Evolutionary conservation across 2,888 invertebrate species (phyloP).

Genomic region (Microdon myrmicae): DNA sequence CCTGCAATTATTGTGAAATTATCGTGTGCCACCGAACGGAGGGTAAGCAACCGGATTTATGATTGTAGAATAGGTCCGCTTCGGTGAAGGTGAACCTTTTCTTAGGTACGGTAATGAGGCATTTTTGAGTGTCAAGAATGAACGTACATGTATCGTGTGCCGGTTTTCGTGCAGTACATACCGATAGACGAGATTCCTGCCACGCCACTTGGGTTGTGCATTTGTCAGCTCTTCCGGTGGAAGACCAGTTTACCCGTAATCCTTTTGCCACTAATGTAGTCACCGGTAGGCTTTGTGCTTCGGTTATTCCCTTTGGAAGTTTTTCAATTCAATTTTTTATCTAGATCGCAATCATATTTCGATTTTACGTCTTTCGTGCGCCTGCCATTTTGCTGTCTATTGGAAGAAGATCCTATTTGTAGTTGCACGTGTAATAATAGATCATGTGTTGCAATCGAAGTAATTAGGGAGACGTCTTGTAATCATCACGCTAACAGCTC

Average conservation of each 20-base stretch:
- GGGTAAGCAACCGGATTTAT: constrained; percentile 34
- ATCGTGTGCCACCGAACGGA: constrained; percentile 5
- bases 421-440: constrained; percentile 24
- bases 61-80: constrained; percentile 8
- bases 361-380: not conserved
- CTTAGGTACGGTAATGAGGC: constrained; percentile 9
- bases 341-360: constrained; percentile 4
- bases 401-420: constrained; percentile 29
- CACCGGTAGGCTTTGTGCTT: too few relatives aligned
- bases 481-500: too few relatives aligned
- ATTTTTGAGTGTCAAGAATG: not conserved
- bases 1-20: constrained; percentile 45
- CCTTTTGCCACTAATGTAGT: not conserved
- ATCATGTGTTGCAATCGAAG: constrained; percentile 32
- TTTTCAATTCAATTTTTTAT: constrained; percentile 5
- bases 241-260: constrained; percentile 36
- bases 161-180: constrained; percentile 25
- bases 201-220: constrained; percentile 34
- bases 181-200: constrained; percentile 21
- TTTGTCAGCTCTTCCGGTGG: constrained; percentile 48
- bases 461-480: constrained; percentile 47
- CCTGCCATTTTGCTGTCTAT: constrained; percentile 35
- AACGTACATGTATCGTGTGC: constrained; percentile 8
- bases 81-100: constrained; percentile 19
- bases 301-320: constrained; percentile 34